Base-by-base conservation (phyloP, 1,140 invertebrate genomes). In the Drosophila jambulina region DNA sequence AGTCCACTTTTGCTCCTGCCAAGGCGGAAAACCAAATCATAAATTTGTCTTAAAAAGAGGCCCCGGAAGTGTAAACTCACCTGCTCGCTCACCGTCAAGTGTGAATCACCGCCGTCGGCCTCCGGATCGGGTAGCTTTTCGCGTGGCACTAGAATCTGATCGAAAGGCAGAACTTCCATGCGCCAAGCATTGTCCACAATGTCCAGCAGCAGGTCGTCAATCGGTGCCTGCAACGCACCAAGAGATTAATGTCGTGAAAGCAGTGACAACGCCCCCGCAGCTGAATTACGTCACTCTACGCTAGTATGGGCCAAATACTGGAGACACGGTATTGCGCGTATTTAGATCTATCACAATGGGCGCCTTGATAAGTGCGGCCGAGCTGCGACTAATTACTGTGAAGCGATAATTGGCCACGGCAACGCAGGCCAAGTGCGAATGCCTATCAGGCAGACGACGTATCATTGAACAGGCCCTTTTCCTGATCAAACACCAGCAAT, bases 81-180 rank as follows among this genome's bases (percentile, higher is more conserved):
- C 87, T 98, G 96, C 92, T 99, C 97, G 88, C 96, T 97, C 0
- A 98, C 93, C 4, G 97, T 98, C 90, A 98, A 95, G 82, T 97
- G 96, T 42, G 96, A 96, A 93, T 98, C 98, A 23, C 97, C 97
- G 91, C 97, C 97, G 91, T 99, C 98, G 32, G 97, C 97, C 93
- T 99, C 98, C 2, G 97, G 97, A 94, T 99, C 98, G 8, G 98
- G 97, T 34, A 99, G 93, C 94, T 99, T 98, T 78, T 96, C 95
- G 46, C 96, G 85, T 12, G 98, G 98, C 13, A 99, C 98, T 62
- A 95, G 94, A 81, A 99, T 98, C 85, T 99, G 97, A 91, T 99
- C 98, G 81, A 96, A 95, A 17, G 98, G 98, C 36, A 99, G 93
- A 77, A 96, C 95, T 88, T 99, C 98, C 78, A 95, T 95, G 67